phyloP scores from a whole-genome alignment of 2,888 invertebrate genomes.

The Patella pellucida region DNA sequence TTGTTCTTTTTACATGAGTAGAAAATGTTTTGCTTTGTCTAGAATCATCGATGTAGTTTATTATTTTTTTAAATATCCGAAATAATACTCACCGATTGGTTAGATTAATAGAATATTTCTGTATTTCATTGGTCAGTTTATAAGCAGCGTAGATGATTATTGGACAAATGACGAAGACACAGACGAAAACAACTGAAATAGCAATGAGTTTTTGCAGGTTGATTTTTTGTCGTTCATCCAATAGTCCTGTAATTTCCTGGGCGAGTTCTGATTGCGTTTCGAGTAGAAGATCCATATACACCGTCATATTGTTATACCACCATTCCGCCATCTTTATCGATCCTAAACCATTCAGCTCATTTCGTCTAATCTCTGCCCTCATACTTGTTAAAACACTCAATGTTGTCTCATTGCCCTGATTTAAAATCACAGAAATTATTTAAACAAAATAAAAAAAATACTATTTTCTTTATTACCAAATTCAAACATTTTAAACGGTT shows the following conservation, averaged over 20 bases:
- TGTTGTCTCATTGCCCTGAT: slow-evolving; percentile 19
- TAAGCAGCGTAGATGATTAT: slow-evolving; percentile 56
- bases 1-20: too few species aligned
- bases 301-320: slow-evolving; percentile 56
- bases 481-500: too few species aligned
- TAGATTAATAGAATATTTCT: slow-evolving; percentile 53
- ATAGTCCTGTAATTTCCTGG: slow-evolving; percentile 41
- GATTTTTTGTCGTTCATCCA: slow-evolving; percentile 40
- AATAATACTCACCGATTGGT: slow-evolving; percentile 45
- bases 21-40: too few species aligned
- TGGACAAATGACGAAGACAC: slow-evolving; percentile 52
- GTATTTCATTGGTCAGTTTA: slow-evolving; percentile 53
- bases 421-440: too few species aligned
- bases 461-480: too few species aligned
- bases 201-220: slow-evolving; percentile 48
- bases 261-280: slow-evolving; percentile 44
- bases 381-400: slow-evolving; percentile 25
- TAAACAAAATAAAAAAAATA: too few species aligned
- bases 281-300: slow-evolving; percentile 45
- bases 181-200: slow-evolving; percentile 50
- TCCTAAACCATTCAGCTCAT: slow-evolving; percentile 36
- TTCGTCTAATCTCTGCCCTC: slow-evolving; percentile 44
- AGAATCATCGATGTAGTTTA: too few species aligned
- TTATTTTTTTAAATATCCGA: neutral
- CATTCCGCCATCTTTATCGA: slow-evolving; percentile 41